phyloP scores from a whole-genome alignment of 1,140 invertebrate species.

The Drosophila kikkawai region DNA sequence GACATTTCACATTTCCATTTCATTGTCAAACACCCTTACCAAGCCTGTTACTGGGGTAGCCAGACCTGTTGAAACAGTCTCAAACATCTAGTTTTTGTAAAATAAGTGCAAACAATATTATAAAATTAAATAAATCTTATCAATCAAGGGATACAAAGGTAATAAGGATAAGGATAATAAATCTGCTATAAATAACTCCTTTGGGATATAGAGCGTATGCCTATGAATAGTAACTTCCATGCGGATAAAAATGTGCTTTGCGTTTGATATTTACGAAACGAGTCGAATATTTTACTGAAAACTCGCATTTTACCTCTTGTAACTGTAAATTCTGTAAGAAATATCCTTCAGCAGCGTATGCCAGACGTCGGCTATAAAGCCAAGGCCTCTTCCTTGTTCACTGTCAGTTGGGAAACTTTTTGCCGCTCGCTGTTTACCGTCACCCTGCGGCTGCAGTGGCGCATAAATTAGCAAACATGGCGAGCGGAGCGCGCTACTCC shows the following conservation, averaged over 20 bases:
- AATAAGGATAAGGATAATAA: not conserved
- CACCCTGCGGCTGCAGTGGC: slow-evolving; percentile 63
- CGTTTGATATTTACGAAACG: not conserved
- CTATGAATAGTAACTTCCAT: not conserved
- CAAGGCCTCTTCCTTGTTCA: not conserved
- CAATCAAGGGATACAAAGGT: not conserved
- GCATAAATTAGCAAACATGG: slow-evolving; percentile 81
- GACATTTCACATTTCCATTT: slow-evolving; percentile 18
- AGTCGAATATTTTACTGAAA: not conserved
- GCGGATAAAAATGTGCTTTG: not conserved
- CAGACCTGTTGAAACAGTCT: not conserved
- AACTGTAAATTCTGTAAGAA: not conserved
- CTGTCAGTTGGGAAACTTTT: slow-evolving; percentile 60
- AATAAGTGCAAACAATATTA: not conserved
- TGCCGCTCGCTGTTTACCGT: slow-evolving; percentile 40
- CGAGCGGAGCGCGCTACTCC: slow-evolving; percentile 56
- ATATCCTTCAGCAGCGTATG: not conserved
- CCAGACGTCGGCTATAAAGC: not conserved
- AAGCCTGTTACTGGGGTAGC: not conserved
- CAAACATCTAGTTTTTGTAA: too few species aligned
- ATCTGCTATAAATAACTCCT: not conserved
- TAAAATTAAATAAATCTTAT: too few species aligned
- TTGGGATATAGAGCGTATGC: too few species aligned
- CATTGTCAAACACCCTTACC: not conserved
- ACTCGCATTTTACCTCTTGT: not conserved